Base-by-base conservation (phyloP, 64 coral and sea anemone genomes). In the Porites australiensis region DNA sequence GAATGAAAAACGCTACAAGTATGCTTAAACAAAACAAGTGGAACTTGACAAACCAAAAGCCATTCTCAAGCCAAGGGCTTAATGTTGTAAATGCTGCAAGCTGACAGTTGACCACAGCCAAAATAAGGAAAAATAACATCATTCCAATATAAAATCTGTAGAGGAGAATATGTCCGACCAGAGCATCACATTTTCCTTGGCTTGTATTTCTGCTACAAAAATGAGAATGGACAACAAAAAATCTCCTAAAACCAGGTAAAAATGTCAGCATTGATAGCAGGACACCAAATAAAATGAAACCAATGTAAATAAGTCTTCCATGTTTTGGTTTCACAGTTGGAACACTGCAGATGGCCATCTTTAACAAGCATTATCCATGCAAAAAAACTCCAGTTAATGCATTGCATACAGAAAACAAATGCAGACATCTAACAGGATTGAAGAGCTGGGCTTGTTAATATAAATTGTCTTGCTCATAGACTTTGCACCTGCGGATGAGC, bases 91-190 rank as follows among this genome's bases (percentile, higher is more conserved):
- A 98, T 13, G 94, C 58, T 57, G 92, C 91, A 46, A 94, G 87
- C 80, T 98, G 95, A 75, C 95, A 98, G 70, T 98, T 94, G 20
- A 93, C 82, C 22, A 98, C 64, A 15, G 95, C 92, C 46, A 94
- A 21, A 10, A 98, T 48, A 7, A 98, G 82, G 71, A 98, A 98
- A 81, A 94, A 98, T 7, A 98, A 18, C 73, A 98, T 77, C 92
- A 98, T 91, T 62, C 95, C 95, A 64, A 88, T 62, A 23, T 91
- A 94, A 57, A 98, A 58, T 50, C 95, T 72, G 88, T 98, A 98
- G 2, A 98, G 52, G 27, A 98, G 51, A 44, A 98, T 73, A 51
- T 98, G 95, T 90, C 95, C 95, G 44, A 93, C 88, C 58, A 98
- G 57, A 64, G 87, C 75, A 12, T 98, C 95, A 49, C 95, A 98